Evolutionary conservation across 1,140 invertebrate genomes (phyloP).

Genomic region (Drosophila navojoa): DNA sequence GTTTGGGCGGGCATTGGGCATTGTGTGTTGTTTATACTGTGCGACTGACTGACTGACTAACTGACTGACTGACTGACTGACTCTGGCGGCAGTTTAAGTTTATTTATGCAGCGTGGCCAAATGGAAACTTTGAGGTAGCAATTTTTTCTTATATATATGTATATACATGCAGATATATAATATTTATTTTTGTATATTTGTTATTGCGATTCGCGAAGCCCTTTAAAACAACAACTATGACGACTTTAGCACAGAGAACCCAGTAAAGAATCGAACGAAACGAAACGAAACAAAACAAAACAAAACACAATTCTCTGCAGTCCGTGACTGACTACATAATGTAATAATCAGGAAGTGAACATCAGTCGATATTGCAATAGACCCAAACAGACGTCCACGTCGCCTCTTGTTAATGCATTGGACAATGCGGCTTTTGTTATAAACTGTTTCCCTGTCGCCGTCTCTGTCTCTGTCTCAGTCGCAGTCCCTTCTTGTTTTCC

Average conservation of each 20-base stretch:
- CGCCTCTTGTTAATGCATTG: conserved; percentile 62
- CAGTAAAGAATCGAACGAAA: conserved; percentile 19
- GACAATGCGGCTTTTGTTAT: conserved; percentile 68
- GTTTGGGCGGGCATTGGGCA: conserved; percentile 49
- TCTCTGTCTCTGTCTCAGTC: conserved; percentile 22
- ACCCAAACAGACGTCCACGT: conserved; percentile 57
- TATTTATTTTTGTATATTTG: conserved; percentile 10
- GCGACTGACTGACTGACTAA: conserved; percentile 13
- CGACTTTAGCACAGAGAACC: conserved; percentile 10
- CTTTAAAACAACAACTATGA: conserved; percentile 24
- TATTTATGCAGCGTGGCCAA: conserved; percentile 44
- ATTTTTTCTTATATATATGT: conserved; percentile 4
- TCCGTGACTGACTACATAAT: conserved; percentile 59
- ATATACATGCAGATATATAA: not conserved
- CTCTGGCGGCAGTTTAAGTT: conserved; percentile 32
- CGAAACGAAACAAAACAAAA: conserved; percentile 18
- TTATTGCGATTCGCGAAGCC: conserved; percentile 33
- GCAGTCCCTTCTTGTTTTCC: not conserved
- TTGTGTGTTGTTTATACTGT: conserved; percentile 59
- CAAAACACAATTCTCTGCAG: conserved; percentile 23
- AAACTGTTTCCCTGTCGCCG: conserved; percentile 38
- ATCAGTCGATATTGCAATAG: conserved; percentile 56
- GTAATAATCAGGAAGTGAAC: conserved; percentile 70
- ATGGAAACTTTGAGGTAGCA: conserved; percentile 37
- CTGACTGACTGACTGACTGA: conserved; percentile 33